Conservation (phyloP, 2,888 invertebrate species). For the Platycheirus rosarum region DNA sequence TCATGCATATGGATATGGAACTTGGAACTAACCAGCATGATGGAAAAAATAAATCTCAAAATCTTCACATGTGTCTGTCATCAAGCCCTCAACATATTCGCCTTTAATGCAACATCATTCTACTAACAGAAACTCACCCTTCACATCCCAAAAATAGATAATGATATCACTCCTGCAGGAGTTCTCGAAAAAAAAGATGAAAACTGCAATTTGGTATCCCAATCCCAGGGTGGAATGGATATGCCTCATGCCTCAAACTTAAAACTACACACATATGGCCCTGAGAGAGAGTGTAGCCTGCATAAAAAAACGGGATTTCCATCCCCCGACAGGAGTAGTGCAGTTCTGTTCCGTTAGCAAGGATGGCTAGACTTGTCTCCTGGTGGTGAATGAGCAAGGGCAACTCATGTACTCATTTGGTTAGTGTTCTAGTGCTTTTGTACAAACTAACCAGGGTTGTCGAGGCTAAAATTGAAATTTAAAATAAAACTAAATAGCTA, state of each 20-base stretch:
- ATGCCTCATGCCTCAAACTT: slow-evolving; percentile 17
- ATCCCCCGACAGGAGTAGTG: slow-evolving; percentile 34
- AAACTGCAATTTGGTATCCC: slow-evolving; percentile 71
- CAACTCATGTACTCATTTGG: slow-evolving; percentile 70
- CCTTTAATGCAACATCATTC: slow-evolving; percentile 40
- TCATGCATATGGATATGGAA: background rate
- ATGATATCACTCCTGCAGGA: slow-evolving; percentile 32
- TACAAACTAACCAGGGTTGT: slow-evolving; percentile 18
- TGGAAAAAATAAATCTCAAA: too few species aligned
- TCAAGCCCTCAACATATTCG: slow-evolving; percentile 45
- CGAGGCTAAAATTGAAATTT: too few species aligned
- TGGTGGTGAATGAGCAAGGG: slow-evolving; percentile 53
- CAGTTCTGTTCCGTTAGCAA: slow-evolving; percentile 40
- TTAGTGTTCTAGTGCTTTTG: too few species aligned
- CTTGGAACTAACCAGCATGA: too few species aligned
- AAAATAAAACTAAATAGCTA: too few species aligned
- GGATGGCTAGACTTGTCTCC: slow-evolving; percentile 4
- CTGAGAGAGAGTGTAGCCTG: slow-evolving; percentile 28
- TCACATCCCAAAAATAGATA: background rate
- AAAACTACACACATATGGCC: slow-evolving; percentile 46
- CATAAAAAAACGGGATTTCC: slow-evolving; percentile 39
- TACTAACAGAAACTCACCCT: slow-evolving; percentile 18
- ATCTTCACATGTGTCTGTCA: too few species aligned
- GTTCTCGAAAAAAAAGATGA: slow-evolving; percentile 20
- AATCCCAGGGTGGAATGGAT: slow-evolving; percentile 39